A percentile compares a stretch with the other conserved stretches of the same genome.
Conservation (phyloP, 2,797 vertebrate genomes). For the Gallinago nigripennis region DNA sequence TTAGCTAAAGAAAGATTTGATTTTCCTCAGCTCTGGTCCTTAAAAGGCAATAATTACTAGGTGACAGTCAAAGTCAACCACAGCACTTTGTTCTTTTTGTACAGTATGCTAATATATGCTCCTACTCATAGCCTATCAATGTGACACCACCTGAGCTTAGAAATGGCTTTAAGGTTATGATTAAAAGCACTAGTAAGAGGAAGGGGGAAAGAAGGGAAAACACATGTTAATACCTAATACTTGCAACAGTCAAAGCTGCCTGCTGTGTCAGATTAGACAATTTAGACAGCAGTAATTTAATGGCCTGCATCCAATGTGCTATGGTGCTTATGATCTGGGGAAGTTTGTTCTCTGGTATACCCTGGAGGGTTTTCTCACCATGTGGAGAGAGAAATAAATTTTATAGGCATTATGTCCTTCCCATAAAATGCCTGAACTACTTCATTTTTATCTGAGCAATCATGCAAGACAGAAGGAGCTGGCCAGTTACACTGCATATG, state of each 20-base stretch:
- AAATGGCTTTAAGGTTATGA: background rate
- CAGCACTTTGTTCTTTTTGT: background rate
- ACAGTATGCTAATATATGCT: background rate
- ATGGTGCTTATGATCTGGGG: background rate
- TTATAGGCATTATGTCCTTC: slow-evolving; percentile 40
- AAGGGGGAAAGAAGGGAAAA: background rate
- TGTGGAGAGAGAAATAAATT: slow-evolving; percentile 55
- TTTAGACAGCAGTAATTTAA: slow-evolving; percentile 64
- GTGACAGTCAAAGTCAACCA: background rate
- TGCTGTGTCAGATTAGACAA: background rate
- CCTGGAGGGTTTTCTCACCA: background rate
- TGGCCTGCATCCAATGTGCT: slow-evolving; percentile 11
- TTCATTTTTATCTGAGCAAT: slow-evolving; percentile 63
- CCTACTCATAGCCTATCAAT: background rate
- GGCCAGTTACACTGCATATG: background rate
- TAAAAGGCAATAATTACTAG: background rate
- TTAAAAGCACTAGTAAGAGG: background rate
- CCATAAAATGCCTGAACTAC: slow-evolving; percentile 53
- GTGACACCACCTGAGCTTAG: background rate
- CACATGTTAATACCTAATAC: background rate
- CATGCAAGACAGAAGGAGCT: slow-evolving; percentile 36
- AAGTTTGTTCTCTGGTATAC: slow-evolving; percentile 37
- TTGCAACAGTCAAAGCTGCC: background rate
- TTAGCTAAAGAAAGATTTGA: background rate
- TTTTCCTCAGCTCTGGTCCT: background rate